Evolutionary conservation across 2,113 vertebrate genomes (phyloP).

Genomic region (Gopherus flavomarginatus): DNA sequence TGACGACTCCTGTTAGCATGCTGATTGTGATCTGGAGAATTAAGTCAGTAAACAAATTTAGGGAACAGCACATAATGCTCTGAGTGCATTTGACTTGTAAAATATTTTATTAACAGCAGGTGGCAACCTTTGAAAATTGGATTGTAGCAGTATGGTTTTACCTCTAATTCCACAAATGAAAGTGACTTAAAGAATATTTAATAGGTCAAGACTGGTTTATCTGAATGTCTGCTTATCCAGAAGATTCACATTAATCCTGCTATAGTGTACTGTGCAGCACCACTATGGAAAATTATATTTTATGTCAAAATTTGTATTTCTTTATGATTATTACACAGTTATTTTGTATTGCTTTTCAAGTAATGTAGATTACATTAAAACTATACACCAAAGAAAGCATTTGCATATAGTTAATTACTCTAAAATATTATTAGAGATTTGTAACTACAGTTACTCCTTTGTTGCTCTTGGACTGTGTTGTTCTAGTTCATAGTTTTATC

Average conservation of each 20-base stretch:
- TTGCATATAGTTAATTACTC: neutral
- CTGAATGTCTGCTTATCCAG: constrained; percentile 9
- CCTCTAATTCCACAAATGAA: constrained; percentile 10
- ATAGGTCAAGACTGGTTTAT: constrained; percentile 6
- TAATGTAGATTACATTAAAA: constrained; percentile 12
- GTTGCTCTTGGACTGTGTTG: neutral
- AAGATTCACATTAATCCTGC: constrained; percentile 13
- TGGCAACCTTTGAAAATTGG: constrained; percentile 84
- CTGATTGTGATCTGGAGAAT: constrained; percentile 13
- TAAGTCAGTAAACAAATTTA: constrained; percentile 45
- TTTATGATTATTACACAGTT: neutral
- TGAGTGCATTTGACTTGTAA: constrained; percentile 53
- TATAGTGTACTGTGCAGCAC: neutral
- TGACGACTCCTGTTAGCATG: neutral
- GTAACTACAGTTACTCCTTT: neutral
- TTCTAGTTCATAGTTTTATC: neutral
- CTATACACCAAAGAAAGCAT: neutral
- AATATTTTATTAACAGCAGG: constrained; percentile 84
- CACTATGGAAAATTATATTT: neutral
- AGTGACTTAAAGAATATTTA: constrained; percentile 38
- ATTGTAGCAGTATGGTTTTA: constrained; percentile 35
- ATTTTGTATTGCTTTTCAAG: constrained; percentile 4
- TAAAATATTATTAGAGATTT: neutral
- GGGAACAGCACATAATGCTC: neutral
- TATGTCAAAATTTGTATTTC: neutral